Evolutionary conservation across 2,113 vertebrate genomes (phyloP), one percentile per base, ranked within the genome.

Genomic region (Lamprotornis superbus): DNA sequence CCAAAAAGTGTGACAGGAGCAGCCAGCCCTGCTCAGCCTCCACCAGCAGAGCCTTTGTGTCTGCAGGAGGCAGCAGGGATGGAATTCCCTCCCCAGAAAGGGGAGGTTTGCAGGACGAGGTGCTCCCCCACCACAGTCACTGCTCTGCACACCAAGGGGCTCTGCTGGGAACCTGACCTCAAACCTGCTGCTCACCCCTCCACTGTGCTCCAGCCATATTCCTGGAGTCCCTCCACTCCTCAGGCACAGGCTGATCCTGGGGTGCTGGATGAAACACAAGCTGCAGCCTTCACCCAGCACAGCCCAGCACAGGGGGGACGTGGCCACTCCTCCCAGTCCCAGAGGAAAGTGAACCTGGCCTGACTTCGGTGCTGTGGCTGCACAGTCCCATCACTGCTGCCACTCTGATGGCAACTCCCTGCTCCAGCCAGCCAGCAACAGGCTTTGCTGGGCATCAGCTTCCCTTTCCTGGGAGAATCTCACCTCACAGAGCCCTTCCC

Each of bases 121-220:
- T 13, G 65, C 59, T 33, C 46, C 39, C 31, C n/a, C 1, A 0
- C 15, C 70, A 28, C 1, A 0, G n/a, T 12, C 12, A 22, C 56
- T 46, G 21, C 61, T 61, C 44, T 28, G 35, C 78, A 27, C 64
- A 31, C 3, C 2, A 27, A 68, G 33, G 55, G 63, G 70, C 22
- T 42, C 69, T 90, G 50, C 60, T 79, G 60, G 69, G 55, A 75
- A 12, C 39, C 21, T 8, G 31, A 17, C 16, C 79, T 46, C n/a
- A n/a, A 7, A 39, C 3, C 74, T 42, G 49, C 52, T 57, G 79
- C 44, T 63, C 47, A 28, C 70, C 12, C 9, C 52, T 7, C 15
- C 33, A 12, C 33, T 31, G 46, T 39, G 33, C 12, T 23, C 33
- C 59, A 52, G 59, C 61, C 25, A 2, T 3, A 5, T 21, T 9